Percentiles rank a stretch among this genome's conserved stretches.
Evolutionary conservation across 2,113 vertebrate genomes (phyloP).

Genomic region (Cichladusa arquata): DNA sequence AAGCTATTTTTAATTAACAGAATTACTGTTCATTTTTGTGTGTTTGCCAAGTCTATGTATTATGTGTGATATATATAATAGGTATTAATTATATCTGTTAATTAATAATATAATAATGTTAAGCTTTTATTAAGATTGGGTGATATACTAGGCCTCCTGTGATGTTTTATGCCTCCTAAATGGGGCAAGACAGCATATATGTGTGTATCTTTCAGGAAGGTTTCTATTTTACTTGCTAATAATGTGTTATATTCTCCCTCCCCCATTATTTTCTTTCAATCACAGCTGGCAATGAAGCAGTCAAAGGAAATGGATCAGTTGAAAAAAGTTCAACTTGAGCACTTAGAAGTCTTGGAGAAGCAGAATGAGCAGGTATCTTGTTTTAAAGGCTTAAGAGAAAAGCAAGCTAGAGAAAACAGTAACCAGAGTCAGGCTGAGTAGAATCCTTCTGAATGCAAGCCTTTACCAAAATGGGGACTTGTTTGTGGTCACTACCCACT

Average conservation of each 20-base stretch:
- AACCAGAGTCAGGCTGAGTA: background rate
- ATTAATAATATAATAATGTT: background rate
- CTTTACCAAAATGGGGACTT: background rate
- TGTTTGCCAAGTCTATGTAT: background rate
- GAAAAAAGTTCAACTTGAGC: conserved; percentile 92
- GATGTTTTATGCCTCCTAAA: background rate
- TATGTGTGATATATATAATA: background rate
- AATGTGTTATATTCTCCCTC: background rate
- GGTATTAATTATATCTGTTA: background rate
- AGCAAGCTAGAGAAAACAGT: background rate
- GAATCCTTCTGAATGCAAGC: background rate
- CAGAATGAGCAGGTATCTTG: conserved; percentile 94
- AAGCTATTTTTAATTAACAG: background rate
- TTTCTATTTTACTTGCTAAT: background rate
- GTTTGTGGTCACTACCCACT: fast-evolving
- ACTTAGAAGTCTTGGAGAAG: conserved; percentile 94
- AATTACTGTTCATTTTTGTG: background rate
- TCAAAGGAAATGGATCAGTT: conserved; percentile 97
- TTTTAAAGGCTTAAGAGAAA: background rate
- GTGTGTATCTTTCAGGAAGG: background rate
- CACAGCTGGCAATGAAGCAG: conserved; percentile 94
- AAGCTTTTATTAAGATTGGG: background rate
- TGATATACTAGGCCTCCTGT: background rate
- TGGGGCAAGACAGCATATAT: background rate
- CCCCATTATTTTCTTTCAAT: background rate